Base-by-base conservation (phyloP, 2,113 vertebrate genomes). In the Castor canadensis region DNA sequence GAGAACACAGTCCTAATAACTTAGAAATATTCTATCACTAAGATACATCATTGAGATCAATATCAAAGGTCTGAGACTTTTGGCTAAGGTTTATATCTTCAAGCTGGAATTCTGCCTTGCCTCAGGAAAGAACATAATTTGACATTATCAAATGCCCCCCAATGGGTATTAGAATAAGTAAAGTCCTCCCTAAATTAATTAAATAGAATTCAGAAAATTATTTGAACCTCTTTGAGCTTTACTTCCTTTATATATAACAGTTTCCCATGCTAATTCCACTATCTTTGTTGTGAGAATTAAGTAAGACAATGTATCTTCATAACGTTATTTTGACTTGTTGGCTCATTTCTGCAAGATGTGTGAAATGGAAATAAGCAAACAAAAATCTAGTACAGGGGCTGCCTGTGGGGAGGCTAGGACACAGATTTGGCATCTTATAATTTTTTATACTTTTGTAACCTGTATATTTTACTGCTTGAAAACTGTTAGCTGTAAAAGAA, bases 21-120 rank as follows among this genome's bases (percentile, higher is more conserved):
- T 94, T 66, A 96, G 45, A 91, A 93, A 84, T 87, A 96, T 71
- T 89, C 56, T 87, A 91, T 43, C 82, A 43, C 90, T 82, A 91
- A 96, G 86, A 69, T n/a, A 35, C 58, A 89, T 28, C 40, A 10
- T 60, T 64, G 19, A 80, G 6, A 12, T 89, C 12, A 85, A 10
- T 94, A 97, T 73, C 17, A 93, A 47, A 52, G 30, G 24, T 52
- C 12, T 92, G 35, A 9, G 35, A 40, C 10, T 77, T 35, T 69
- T 47, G 79, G 3, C 5, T 54, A 71, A 54, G 26, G 15, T 43
- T 75, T 83, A 28, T 38, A 71, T 89, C 35, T n/a, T 83, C 26
- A 79, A 88, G 43, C 24, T 77, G 71, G 19, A 80, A 81, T 60
- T 84, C 64, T 84, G 58, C 24, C 40, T 71, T 87, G 56, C 2